Evolutionary conservation across 1,140 invertebrate genomes (phyloP).

Genomic region (Arion vulgaris): DNA sequence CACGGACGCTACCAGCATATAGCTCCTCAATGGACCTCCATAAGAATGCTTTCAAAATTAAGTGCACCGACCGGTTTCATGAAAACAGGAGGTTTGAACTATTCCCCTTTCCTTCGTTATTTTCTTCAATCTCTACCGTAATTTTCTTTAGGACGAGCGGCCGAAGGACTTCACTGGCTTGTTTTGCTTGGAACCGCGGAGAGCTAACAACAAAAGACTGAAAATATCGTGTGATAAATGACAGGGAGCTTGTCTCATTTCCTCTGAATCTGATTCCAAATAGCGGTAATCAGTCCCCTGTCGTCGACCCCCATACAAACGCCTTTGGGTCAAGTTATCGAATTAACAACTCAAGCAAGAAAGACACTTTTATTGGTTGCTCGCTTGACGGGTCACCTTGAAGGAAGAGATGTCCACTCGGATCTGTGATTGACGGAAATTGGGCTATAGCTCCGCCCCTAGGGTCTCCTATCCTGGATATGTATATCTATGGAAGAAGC

Average conservation of each 20-base stretch:
- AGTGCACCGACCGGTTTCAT: constrained; percentile 21
- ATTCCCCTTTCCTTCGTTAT: constrained; percentile 7
- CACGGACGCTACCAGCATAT: not conserved
- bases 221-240: constrained; percentile 41
- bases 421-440: constrained; percentile 23
- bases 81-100: not conserved
- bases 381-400: constrained; percentile 25
- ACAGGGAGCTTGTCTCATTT: constrained; percentile 34
- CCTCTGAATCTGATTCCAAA: constrained; percentile 16
- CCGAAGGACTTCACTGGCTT: not conserved
- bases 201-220: constrained; percentile 30
- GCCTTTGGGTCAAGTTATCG: constrained; percentile 25
- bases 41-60: constrained; percentile 25
- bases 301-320: constrained; percentile 29
- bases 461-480: not conserved
- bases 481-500: constrained; percentile 4
- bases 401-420: not conserved
- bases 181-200: constrained; percentile 19
- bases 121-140: not conserved
- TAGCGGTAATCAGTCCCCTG: constrained; percentile 37
- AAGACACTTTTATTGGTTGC: constrained; percentile 40
- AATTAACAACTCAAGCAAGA: constrained; percentile 38
- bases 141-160: constrained; percentile 19
- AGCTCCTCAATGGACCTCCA: not conserved
- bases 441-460: constrained; percentile 20